Base-by-base conservation (phyloP, 2,888 invertebrate species). In the Lucinisca nassula region DNA sequence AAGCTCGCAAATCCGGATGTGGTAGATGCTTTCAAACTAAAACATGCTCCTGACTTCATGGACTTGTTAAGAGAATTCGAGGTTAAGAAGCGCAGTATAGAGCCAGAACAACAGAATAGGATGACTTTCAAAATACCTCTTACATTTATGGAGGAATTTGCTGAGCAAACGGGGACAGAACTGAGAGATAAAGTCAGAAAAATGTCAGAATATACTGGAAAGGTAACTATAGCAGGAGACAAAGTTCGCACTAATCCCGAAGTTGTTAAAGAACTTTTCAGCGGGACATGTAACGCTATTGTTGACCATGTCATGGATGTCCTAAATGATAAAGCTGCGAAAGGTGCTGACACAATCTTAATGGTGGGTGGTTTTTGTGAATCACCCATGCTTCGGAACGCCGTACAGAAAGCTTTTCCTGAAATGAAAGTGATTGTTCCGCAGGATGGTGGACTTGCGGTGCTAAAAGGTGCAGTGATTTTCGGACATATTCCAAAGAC, bases 281-380 rank as follows among this genome's bases (percentile, higher is more conserved):
- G n/a, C 0, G 21, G 67, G n/a, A 82, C 87, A 0, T 74, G 40
- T 38, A n/a, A 37, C 1, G 32, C 30, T 10, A 84, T 87, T 8
- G 58, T 70, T 17, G 35, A 37, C 3, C 87, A 87, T 58, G 3
- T 87, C 0, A 24, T 45, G 12, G 55, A 32, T 14, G 40, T 87
- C 1, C 61, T 89, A 32, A 14, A 32, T 21, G 40, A 74, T 14
- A 75, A 61, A 4, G 49, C 61, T 32, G 75, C 80, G 0, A 72
- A 77, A 21, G 79, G 75, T 72, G 79, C 51, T 2, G 38, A 38
- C 10, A 40, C 82, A 0, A 85, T 90, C 12, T 72, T 90, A 2
- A 85, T 90, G 89, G 89, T 90, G 0, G 89, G 89, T 0, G 89
- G 89, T n/a, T 90, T 85, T 76, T 87, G 83, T 0, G 89, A 90